Percentiles rank a stretch among this genome's conserved stretches.
These are phyloP conservation scores for Blera fallax DNA, from an alignment of 2,888 invertebrate species.

Conservation along the genomic window DNA sequence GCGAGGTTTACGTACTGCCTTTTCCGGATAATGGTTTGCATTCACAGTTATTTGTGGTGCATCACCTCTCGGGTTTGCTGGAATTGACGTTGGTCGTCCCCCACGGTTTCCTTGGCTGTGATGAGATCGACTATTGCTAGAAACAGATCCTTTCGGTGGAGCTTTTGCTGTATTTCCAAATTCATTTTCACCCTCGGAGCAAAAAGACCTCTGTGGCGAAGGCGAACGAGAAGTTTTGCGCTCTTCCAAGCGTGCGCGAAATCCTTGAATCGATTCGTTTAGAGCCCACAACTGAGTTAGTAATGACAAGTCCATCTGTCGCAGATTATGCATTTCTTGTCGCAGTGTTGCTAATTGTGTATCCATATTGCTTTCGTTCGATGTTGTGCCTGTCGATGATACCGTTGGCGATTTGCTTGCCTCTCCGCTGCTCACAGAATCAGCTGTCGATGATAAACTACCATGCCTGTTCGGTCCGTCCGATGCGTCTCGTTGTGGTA, in stretches of 20 bases:
- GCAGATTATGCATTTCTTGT: slow-evolving; percentile 92
- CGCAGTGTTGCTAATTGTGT: slow-evolving; percentile 91
- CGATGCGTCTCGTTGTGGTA: slow-evolving; percentile 50
- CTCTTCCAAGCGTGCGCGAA: slow-evolving; percentile 86
- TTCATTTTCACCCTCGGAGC: slow-evolving; percentile 78
- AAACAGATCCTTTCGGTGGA: slow-evolving; percentile 25
- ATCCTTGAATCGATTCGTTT: slow-evolving; percentile 96
- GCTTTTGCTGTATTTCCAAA: slow-evolving; percentile 27
- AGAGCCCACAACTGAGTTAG: slow-evolving; percentile 95
- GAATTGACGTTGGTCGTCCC: slow-evolving; percentile 31
- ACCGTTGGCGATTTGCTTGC: slow-evolving; percentile 76
- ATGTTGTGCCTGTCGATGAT: slow-evolving; percentile 83
- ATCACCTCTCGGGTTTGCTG: slow-evolving; percentile 24
- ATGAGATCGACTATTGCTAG: slow-evolving; percentile 10
- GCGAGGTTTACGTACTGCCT: slow-evolving; percentile 48
- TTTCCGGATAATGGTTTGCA: slow-evolving; percentile 46
- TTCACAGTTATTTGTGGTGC: slow-evolving; percentile 17
- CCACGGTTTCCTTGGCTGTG: slow-evolving; percentile 25
- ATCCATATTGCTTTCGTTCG: slow-evolving; percentile 83
- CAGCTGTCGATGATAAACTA: slow-evolving; percentile 80
- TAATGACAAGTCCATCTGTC: slow-evolving; percentile 93
- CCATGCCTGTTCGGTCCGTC: slow-evolving; percentile 76
- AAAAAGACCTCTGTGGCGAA: slow-evolving; percentile 80
- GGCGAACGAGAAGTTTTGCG: slow-evolving; percentile 81
- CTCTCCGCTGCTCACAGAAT: slow-evolving; percentile 80